Evolutionary conservation across 2,888 invertebrate genomes (phyloP), one percentile per base, ranked within the genome.

Genomic region (Mystacides longicornis): DNA sequence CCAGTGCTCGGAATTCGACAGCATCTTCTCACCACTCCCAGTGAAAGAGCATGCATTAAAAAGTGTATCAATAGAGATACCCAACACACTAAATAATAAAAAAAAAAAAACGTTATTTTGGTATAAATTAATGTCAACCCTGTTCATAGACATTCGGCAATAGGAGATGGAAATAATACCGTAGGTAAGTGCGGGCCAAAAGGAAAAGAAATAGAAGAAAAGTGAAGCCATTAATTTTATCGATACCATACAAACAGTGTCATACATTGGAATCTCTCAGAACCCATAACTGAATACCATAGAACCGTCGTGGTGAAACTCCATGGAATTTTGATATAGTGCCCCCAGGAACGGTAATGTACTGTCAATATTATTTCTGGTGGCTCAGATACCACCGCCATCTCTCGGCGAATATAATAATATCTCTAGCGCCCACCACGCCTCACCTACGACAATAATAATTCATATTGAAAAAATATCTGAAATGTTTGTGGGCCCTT

Each of bases 201-300:
- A n/a, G n/a, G n/a, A n/a, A 60, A 60, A 60, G 60, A 59, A 60
- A 60, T 60, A 60, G 60, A 47, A 60, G 57, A 60, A 59, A 58
- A 60, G 60, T 59, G 60, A 55, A 51, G 58, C 60, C 60, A 60
- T 60, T 60, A 60, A 60, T 60, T 60, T 60, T 60, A 60, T 60
- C 60, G 60, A 60, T 60, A 60, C 60, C 60, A 57, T 60, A 60
- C 60, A 60, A 58, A 53, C 56, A 56, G 60, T 58, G 60, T 60
- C 58, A 60, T 52, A 56, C 49, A 46, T 47, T 45, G 55, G 55
- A 51, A 51, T 54, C 51, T 58, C 50, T 49, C 49, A 52, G 56
- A 60, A 58, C 58, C 60, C 60, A 56, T 56, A 56, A 55, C 60
- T 46, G 52, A 56, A 56, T 52, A 49, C 49, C 49, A 16, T 33